Base-by-base conservation (phyloP, 2,797 vertebrate species). In the Sebastes oblongus region DNA sequence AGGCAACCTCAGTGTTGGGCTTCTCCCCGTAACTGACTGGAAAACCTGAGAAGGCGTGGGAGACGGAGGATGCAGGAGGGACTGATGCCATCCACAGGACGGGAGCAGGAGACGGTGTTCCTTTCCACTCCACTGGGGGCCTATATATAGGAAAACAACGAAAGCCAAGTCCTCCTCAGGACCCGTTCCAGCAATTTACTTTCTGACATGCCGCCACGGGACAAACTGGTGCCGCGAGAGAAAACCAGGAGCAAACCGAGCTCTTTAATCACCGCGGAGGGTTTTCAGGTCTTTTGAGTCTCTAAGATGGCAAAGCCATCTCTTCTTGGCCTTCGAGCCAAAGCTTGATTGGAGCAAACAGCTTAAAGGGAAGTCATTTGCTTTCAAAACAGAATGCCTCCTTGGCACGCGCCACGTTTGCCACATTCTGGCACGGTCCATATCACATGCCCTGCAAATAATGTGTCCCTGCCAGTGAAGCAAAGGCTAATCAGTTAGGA, bases 331-430 rank as follows among this genome's bases (percentile, higher is more conserved):
- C 64, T 71, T 27, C 5, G 65, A 72, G 86, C 78, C 82, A 82
- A 83, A 25, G 24, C 68, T 86, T 92, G 87, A 94, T 93, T 92
- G 81, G 72, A 86, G 81, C 74, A 88, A 92, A 90, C 75, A 73
- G 62, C 66, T 86, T 75, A 68, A 58, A 76, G 64, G 70, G 52
- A 86, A 82, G 76, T 78, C 1, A 78, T 88, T 89, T 84, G 70
- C 74, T 85, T 84, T 83, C 59, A 88, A 82, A 88, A 83, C 75
- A 65, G 62, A 90, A 83, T 54, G 66, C 76, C 60, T 90, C 34
- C 66, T 82, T 91, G 83, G 78, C 80, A 89, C 59, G 36, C 12
- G 46, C 32, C 72, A 77, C 74, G 66, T 81, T 89, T 86, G 68
- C 66, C 85, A 50, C 46, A 88, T 68, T 84, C 71, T 80, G 71